Evolutionary conservation across 2,113 vertebrate genomes (phyloP).

Genomic region (Myotis lucifugus): DNA sequence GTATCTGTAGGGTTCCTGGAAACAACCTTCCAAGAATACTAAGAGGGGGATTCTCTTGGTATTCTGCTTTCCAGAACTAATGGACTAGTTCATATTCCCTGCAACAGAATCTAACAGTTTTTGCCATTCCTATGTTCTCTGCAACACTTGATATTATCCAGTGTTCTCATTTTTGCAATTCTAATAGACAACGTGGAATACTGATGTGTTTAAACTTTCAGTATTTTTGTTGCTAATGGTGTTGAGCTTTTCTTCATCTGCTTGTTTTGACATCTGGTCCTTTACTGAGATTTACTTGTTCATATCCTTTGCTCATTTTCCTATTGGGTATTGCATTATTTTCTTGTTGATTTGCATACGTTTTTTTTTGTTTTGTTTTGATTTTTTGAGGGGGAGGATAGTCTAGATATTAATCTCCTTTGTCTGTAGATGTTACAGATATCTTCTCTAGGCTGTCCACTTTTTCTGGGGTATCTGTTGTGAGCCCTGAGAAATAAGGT

Average conservation of each 20-base stretch:
- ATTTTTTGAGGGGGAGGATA: neutral
- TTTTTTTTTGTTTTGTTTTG: neutral
- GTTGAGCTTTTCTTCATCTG: neutral
- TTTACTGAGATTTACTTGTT: neutral
- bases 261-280: neutral
- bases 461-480: neutral
- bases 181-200: neutral
- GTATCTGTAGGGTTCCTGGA: neutral
- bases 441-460: neutral
- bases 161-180: constrained; percentile 4
- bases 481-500: neutral
- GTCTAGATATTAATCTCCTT: neutral
- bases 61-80: neutral
- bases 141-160: neutral
- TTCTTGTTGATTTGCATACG: neutral
- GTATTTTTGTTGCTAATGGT: neutral
- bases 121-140: neutral
- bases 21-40: neutral
- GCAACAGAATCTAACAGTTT: neutral
- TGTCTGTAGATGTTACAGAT: neutral
- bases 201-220: neutral
- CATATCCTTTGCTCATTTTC: neutral
- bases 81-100: neutral
- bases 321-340: neutral
- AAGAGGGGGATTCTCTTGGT: neutral